Evolutionary conservation across 1,140 invertebrate species (phyloP).

Genomic region (Araneus ventricosus): DNA sequence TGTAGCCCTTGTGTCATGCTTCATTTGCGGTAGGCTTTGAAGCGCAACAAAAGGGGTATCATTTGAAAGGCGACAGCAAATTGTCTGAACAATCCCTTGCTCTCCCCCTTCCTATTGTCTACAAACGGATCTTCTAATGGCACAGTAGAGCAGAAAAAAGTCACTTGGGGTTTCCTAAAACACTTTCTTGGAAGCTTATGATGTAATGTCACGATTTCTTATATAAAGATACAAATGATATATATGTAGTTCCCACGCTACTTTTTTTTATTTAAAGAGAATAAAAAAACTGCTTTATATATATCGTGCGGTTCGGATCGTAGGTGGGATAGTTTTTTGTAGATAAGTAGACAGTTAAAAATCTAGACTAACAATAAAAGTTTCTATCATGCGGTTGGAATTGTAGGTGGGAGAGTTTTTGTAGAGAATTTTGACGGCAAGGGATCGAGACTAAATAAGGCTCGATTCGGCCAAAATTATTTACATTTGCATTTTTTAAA

Average conservation of each 20-base stretch:
- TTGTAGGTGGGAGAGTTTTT: too few species aligned
- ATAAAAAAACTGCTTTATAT: too few species aligned
- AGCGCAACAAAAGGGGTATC: neutral
- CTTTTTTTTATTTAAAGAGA: neutral
- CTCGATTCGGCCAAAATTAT: too few species aligned
- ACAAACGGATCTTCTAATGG: neutral
- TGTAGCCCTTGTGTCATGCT: neutral
- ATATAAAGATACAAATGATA: neutral
- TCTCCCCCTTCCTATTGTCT: neutral
- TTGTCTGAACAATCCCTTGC: neutral
- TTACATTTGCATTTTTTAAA: too few species aligned
- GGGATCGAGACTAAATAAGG: too few species aligned
- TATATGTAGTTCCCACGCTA: neutral
- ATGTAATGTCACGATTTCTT: neutral
- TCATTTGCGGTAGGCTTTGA: conserved; percentile 15
- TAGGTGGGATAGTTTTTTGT: too few species aligned
- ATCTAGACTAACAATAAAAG: too few species aligned
- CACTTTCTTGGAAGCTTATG: neutral
- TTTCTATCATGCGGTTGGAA: too few species aligned
- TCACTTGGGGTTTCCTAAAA: conserved; percentile 24
- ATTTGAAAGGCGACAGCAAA: conserved; percentile 10
- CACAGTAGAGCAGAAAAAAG: neutral
- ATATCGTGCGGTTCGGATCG: too few species aligned
- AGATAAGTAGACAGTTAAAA: too few species aligned
- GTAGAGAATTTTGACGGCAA: too few species aligned